These are phyloP conservation scores for Metacarcinus magister DNA, from an alignment of 2,888 invertebrate genomes.

Conservation along the genomic window DNA sequence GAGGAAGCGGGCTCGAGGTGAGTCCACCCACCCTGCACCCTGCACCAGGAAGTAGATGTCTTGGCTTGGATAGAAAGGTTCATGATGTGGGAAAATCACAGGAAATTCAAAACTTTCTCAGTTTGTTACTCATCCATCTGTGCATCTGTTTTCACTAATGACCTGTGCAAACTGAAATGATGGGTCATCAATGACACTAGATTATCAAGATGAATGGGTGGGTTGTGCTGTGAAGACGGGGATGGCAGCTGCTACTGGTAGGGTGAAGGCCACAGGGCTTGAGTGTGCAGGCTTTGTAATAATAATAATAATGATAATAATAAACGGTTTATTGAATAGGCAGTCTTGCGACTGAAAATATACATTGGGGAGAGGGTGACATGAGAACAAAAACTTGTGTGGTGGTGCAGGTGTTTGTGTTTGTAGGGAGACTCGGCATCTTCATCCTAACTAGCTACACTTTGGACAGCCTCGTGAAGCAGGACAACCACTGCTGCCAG, in stretches of 20 bases:
- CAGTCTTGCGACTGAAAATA: too few relatives aligned
- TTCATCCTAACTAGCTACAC: background rate
- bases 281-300: background rate
- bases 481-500: too few relatives aligned
- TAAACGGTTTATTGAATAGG: too few relatives aligned
- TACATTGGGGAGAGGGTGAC: too few relatives aligned
- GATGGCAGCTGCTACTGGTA: background rate
- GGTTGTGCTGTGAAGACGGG: constrained; percentile 12
- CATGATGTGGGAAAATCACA: constrained; percentile 73
- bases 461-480: too few relatives aligned
- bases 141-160: background rate
- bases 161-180: background rate
- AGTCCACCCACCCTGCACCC: background rate
- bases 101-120: constrained; percentile 19
- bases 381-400: too few relatives aligned
- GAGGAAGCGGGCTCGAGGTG: constrained; percentile 26
- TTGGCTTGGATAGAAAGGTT: constrained; percentile 31
- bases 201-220: background rate
- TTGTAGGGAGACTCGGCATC: background rate
- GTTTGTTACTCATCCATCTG: background rate
- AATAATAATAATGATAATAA: too few relatives aligned
- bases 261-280: background rate
- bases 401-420: too few relatives aligned
- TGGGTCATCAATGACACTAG: background rate
- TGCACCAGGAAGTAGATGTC: background rate